phyloP scores from a whole-genome alignment of 2,797 vertebrate species.

The Neoniphon sammara region DNA sequence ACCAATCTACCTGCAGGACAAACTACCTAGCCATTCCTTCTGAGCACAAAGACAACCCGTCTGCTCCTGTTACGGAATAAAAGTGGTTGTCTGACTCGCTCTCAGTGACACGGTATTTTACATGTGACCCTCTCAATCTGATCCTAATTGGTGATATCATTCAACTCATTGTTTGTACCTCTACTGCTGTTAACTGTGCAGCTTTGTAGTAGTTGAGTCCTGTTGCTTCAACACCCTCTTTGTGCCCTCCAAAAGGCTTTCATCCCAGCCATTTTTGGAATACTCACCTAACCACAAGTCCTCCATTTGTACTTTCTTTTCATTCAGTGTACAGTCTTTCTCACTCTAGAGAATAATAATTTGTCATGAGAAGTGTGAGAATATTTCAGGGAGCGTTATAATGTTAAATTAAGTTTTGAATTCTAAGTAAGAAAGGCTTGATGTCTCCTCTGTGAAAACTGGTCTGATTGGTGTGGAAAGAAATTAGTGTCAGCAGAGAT shows the following conservation, averaged over 20 bases:
- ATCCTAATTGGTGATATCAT: constrained; percentile 43
- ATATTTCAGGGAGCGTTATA: background rate
- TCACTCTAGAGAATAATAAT: background rate
- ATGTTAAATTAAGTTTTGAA: background rate
- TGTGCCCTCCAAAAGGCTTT: constrained; percentile 29
- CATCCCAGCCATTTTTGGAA: constrained; percentile 49
- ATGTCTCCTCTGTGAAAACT: constrained; percentile 12
- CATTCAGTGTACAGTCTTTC: constrained; percentile 8
- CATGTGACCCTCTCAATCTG: constrained; percentile 48
- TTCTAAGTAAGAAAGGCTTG: background rate
- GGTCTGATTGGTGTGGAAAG: too few species aligned
- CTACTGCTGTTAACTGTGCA: constrained; percentile 36
- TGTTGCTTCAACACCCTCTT: constrained; percentile 39
- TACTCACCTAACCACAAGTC: constrained; percentile 22
- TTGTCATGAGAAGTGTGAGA: background rate
- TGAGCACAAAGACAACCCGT: constrained; percentile 93
- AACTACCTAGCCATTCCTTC: constrained; percentile 96
- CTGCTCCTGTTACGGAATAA: constrained; percentile 91
- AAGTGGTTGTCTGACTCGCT: constrained; percentile 73
- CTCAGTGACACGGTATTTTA: constrained; percentile 83
- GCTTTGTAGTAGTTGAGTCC: constrained; percentile 38
- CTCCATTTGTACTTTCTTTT: constrained; percentile 29
- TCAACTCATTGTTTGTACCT: constrained; percentile 50
- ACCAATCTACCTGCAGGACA: constrained; percentile 83
- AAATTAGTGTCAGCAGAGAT: too few species aligned